Base-by-base conservation (phyloP, 2,888 invertebrate genomes). In the Netelia virgata region DNA sequence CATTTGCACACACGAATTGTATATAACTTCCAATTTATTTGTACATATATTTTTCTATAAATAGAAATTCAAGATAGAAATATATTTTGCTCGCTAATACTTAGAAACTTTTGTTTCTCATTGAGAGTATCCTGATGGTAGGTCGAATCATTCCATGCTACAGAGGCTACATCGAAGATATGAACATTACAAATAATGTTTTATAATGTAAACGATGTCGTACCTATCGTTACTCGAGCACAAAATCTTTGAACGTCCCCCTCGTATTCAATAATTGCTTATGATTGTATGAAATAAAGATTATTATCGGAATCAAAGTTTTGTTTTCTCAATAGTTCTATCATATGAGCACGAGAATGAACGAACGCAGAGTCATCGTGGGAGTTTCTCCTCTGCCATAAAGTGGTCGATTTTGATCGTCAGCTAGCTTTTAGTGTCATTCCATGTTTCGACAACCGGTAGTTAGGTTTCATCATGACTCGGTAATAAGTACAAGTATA, bases 11-110 rank as follows among this genome's bases (percentile, higher is more conserved):
- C 55, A n/a, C 14, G 20, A 47, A 69, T 70, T 77, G 75, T 69
- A 73, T 68, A 77, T 63, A 81, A 81, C 80, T 84, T 84, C 84
- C 81, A 61, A 77, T 70, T 69, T 61, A 77, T 76, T 66, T 76
- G 68, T 72, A 82, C 16, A 36, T 64, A 81, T 61, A 57, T 57
- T 18, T 18, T 47, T 47, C 47, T 47, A 47, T 10, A 47, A 47
- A 47, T 47, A 47, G 3, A 47, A 47, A 47, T 3, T 47, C 47
- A 14, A 47, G 47, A 47, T 14, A 47, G 3, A 1, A 14, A 47
- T 47, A 47, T 47, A 47, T 47, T 47, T 47, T 14, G 47, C 10
- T 11, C 14, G 11, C 47, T 14, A 47, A 14, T 47, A 14, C 47
- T 47, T 47, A 3, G 57, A 57, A 16, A 57, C 9, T 57, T 57